Evolutionary conservation across 2,888 invertebrate genomes (phyloP).

Genomic region (Meteorus cinctellus): DNA sequence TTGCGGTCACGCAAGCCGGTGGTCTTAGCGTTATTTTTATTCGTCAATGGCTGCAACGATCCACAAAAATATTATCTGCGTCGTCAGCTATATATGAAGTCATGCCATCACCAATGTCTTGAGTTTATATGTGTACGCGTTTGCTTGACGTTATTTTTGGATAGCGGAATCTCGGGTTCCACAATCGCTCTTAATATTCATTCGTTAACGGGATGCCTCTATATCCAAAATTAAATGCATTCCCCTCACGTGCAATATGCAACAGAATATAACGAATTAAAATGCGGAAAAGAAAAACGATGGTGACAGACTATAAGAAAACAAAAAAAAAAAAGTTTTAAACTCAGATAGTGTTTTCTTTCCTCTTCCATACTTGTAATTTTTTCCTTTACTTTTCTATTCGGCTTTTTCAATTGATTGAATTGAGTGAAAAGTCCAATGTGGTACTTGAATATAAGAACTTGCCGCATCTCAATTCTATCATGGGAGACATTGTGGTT

Average conservation of each 20-base stretch:
- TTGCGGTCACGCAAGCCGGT: conserved; percentile 39
- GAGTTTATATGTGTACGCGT: conserved; percentile 18
- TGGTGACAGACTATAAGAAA: background rate
- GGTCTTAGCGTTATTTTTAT: conserved; percentile 48
- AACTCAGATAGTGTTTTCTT: background rate
- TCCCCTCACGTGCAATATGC: background rate
- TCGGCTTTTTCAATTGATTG: background rate
- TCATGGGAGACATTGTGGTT: conserved; percentile 14
- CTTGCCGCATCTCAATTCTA: background rate
- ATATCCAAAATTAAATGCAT: conserved; percentile 17
- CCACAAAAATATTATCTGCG: conserved; percentile 35
- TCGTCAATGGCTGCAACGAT: conserved; percentile 45
- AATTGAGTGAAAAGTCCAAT: background rate
- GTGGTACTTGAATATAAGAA: background rate
- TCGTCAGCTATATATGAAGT: conserved; percentile 13
- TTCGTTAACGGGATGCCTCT: conserved; percentile 22
- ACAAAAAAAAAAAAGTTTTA: background rate
- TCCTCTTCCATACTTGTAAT: background rate
- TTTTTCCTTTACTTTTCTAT: background rate
- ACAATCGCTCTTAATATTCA: conserved; percentile 40
- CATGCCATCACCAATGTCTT: conserved; percentile 5
- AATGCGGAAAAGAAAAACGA: background rate
- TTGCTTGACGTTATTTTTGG: conserved; percentile 41
- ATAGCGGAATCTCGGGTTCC: conserved; percentile 38
- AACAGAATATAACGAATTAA: background rate